A percentile compares a stretch with the other conserved stretches of the same genome.
phyloP scores from a whole-genome alignment of 2,797 vertebrate genomes.

The Leucoraja ocellata region DNA sequence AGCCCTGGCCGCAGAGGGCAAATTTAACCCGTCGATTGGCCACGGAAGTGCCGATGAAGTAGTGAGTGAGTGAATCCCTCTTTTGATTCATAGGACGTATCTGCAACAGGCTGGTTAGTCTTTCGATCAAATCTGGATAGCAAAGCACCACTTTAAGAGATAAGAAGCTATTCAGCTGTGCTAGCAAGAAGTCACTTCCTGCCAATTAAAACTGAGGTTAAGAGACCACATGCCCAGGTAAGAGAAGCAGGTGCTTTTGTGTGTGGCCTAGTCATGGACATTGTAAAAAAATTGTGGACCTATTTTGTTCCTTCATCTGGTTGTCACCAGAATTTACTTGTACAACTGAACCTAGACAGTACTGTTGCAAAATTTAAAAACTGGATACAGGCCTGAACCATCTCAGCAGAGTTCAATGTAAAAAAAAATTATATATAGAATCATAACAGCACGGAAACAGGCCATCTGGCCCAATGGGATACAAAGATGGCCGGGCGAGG shows the following conservation, averaged over 20 bases:
- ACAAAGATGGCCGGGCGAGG: too few species aligned
- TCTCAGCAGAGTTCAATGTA: background rate
- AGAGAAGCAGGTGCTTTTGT: background rate
- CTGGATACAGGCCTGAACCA: too few species aligned
- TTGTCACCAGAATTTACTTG: background rate
- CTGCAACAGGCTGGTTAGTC: background rate
- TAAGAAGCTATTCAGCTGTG: background rate
- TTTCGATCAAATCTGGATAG: background rate
- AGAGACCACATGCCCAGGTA: background rate
- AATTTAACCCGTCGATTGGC: too few species aligned
- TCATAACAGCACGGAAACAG: too few species aligned
- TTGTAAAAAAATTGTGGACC: background rate
- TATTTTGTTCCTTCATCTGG: background rate
- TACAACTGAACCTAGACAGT: background rate
- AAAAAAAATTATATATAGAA: too few species aligned
- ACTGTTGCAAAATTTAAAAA: background rate
- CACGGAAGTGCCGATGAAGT: too few species aligned
- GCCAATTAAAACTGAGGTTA: background rate
- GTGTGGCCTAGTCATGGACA: background rate
- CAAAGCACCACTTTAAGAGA: background rate
- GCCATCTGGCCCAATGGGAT: too few species aligned
- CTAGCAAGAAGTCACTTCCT: background rate
- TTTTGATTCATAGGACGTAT: background rate
- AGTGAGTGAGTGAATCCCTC: too few species aligned
- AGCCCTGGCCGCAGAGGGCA: too few species aligned